Evolutionary conservation across 2,113 vertebrate genomes (phyloP), one percentile per base, ranked within the genome.

Genomic region (Conger conger): DNA sequence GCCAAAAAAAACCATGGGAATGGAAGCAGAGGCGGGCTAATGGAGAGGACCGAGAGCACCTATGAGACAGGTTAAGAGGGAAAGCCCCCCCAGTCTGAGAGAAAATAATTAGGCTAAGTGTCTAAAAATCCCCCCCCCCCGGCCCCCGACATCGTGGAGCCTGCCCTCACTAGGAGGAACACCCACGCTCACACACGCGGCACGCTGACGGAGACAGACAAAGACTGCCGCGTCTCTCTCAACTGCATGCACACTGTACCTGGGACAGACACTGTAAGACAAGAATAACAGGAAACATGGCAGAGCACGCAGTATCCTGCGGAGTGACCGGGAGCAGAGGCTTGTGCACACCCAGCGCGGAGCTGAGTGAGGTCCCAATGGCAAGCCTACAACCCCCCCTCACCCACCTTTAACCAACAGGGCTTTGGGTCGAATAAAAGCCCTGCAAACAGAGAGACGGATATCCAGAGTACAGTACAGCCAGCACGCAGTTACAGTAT

Each of bases 91-190:
- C 23, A 23, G 57, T 23, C 18, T 33, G 68, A 11, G n/a, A 33
- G n/a, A 89, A 90, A 92, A 90, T 94, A 95, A 95, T 94, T 94
- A 93, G 93, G 94, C 95, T 95, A 94, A 95, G 92, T 93, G 92
- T 93, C 87, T 90, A 85, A 94, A 50, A 94, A 94, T 94, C 92
- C 88, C 88, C 91, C 93, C 88, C 92, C 90, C 91, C 91, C 88
- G 90, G n/a, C n/a, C n/a, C n/a, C n/a, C 92, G 93, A 92, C 91
- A 93, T 13, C 45, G 15, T 7, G 45, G 87, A 88, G 85, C 89
- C 87, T 85, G 87, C 86, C 88, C 85, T 80, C 86, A 88, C 90
- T 93, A 88, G 92, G 87, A 82, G 90, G 90, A 91, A 86, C 86
- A 86, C 85, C 68, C 27, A 87, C 82, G 87, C 86, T 82, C 81